Evolutionary conservation across 1,140 invertebrate species (phyloP).

Genomic region (Drosophila melanica): DNA sequence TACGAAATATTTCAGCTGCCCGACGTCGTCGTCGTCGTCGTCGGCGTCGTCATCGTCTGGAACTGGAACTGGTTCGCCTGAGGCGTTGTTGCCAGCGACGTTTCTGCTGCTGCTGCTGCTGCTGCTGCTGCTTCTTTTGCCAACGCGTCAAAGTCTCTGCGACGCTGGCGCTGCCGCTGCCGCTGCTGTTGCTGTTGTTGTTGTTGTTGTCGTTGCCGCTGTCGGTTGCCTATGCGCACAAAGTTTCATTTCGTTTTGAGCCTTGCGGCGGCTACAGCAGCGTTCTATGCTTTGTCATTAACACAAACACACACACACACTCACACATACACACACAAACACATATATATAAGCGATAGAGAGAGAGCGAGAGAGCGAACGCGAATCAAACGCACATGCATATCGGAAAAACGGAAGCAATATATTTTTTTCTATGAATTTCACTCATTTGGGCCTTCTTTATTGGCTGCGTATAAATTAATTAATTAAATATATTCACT

Average conservation of each 20-base stretch:
- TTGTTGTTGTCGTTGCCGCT: conserved; percentile 22
- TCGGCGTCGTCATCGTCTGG: conserved; percentile 50
- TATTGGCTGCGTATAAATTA: too few relatives aligned
- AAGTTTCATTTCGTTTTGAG: conserved; percentile 79
- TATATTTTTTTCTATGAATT: too few relatives aligned
- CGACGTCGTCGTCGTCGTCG: conserved; percentile 38
- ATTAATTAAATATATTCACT: too few relatives aligned
- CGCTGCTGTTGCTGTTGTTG: conserved; percentile 13
- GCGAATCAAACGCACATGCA: conserved; percentile 29
- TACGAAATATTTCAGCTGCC: conserved; percentile 82
- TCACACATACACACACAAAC: conserved; percentile 31
- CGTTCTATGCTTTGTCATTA: conserved; percentile 83
- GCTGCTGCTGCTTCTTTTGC: conserved; percentile 58
- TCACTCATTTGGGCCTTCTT: too few relatives aligned
- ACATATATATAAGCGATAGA: conserved; percentile 9
- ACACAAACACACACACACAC: conserved; percentile 66
- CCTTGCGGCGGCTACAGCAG: conserved; percentile 57
- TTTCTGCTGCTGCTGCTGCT: conserved; percentile 46
- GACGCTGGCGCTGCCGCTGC: conserved; percentile 28
- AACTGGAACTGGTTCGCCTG: conserved; percentile 49
- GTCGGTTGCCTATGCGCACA: conserved; percentile 67
- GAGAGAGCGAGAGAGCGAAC: conserved; percentile 9
- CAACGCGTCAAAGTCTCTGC: conserved; percentile 68
- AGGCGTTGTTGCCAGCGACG: conserved; percentile 43
- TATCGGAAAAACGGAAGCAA: conserved; percentile 49